phyloP scores from a whole-genome alignment of 2,797 vertebrate species.

The Spheniscus humboldti region DNA sequence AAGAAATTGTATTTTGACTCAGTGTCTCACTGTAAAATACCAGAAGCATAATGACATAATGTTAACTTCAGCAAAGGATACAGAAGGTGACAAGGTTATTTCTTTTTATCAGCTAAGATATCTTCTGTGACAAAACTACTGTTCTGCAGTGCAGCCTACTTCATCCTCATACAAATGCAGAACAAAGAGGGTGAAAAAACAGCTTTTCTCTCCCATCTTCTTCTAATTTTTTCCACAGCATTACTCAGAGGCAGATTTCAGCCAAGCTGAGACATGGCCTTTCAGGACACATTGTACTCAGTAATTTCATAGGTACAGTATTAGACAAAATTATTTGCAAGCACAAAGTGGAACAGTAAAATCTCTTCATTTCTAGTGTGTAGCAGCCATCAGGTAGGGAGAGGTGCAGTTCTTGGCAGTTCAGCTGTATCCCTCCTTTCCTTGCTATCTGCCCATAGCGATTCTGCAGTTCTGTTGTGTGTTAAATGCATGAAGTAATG shows the following conservation, averaged over 20 bases:
- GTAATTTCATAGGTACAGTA: not conserved
- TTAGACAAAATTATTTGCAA: not conserved
- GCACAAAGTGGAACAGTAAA: not conserved
- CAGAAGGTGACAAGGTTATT: constrained; percentile 55
- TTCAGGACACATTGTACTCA: not conserved
- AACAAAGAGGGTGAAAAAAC: not conserved
- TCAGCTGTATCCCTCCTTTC: not conserved
- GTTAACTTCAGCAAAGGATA: constrained; percentile 40
- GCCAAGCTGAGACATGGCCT: not conserved
- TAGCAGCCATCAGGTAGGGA: not conserved
- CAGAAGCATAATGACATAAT: constrained; percentile 31
- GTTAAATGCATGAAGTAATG: not conserved
- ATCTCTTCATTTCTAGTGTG: not conserved
- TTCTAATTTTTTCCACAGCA: not conserved
- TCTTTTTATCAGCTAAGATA: constrained; percentile 38
- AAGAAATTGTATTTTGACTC: constrained; percentile 28
- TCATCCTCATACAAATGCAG: constrained; percentile 32
- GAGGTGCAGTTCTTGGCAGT: not conserved
- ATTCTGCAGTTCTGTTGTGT: not conserved
- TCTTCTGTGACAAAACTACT: constrained; percentile 28
- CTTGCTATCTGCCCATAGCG: not conserved
- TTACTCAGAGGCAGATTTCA: not conserved
- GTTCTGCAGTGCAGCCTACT: constrained; percentile 21
- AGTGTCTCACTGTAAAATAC: not conserved
- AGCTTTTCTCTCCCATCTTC: not conserved